Base-by-base conservation (phyloP, 2,113 vertebrate species). In the Mirza zaza region DNA sequence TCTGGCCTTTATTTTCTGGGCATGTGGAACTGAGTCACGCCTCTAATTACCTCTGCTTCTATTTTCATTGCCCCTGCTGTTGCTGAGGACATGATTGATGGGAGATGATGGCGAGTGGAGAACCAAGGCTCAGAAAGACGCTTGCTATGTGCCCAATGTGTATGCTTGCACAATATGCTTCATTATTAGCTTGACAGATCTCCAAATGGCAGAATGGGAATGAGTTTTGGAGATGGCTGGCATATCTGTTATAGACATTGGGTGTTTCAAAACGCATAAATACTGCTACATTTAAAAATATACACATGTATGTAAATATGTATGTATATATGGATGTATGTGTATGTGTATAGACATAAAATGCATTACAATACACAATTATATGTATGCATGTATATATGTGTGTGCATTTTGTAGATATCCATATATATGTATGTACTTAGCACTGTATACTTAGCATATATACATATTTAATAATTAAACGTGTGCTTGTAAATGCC, bases 41-140 rank as follows among this genome's bases (percentile, higher is more conserved):
- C 91, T 96, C 89, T 96, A 95, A 97, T 97, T 94, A 95, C 84
- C 80, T 96, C 84, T 97, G 86, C 87, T 93, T 97, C 95, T 94
- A 48, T 95, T 92, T 82, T 89, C 93, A 95, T 90, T 92, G 82
- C 89, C 82, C 96, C 97, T 97, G 96, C 95, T 97, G 92, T 94
- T 97, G 59, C 87, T 50, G 76, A 95, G 73, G 86, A 95, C 96
- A 92, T 97, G 96, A 97, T 96, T 96, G 97, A 97, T 98, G 79
- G 95, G 84, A 95, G 55, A 94, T n/a, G 92, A 82, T 97, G 92
- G 87, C 5, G 15, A 94, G 71, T 83, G 71, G 76, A 68, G 90
- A 93, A 68, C 12, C 65, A 34, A 59, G 75, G 32, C 71, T 91
- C 93, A 93, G 87, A 79, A 73, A 98, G 90, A 95, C 34, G 21